Conservation (phyloP, 30 jellyfish, hydroid and myxozoan species). For the Phacellophora camtschatica region DNA sequence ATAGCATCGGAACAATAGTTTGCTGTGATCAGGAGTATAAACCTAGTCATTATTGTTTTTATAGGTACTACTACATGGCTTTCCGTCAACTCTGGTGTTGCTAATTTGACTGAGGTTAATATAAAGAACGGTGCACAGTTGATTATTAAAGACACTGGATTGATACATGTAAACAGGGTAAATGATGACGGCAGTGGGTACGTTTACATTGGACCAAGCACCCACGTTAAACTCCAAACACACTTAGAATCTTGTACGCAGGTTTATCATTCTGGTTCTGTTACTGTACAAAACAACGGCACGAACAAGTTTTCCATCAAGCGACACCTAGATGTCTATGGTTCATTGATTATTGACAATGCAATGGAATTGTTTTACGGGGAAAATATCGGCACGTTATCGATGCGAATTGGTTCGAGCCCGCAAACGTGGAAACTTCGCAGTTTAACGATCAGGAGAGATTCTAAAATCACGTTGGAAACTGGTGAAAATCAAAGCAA, state of each 20-base stretch:
- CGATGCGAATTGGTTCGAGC: constrained; percentile 18
- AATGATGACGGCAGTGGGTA: constrained; percentile 48
- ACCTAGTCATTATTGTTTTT: too few relatives aligned
- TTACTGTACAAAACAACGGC: constrained; percentile 19
- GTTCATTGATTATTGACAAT: background rate
- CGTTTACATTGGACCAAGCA: constrained; percentile 36
- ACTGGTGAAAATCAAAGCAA: background rate
- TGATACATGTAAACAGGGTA: background rate
- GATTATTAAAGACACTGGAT: background rate
- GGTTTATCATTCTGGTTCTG: constrained; percentile 10
- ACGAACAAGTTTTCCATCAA: constrained; percentile 12
- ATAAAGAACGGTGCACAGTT: constrained; percentile 29
- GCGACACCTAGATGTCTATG: constrained; percentile 41
- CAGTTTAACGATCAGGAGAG: constrained; percentile 1
- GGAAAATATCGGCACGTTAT: constrained; percentile 10
- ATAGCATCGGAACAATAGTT: too few relatives aligned
- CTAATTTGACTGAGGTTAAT: constrained; percentile 16
- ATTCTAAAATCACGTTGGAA: constrained; percentile 7
- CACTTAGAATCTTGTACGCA: constrained; percentile 55
- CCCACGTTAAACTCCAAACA: constrained; percentile 1
- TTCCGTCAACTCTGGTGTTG: background rate
- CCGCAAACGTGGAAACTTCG: constrained; percentile 11
- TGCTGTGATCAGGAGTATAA: too few relatives aligned
- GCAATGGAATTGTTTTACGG: constrained; percentile 21
- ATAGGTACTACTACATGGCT: constrained; percentile 28